Base-by-base conservation (phyloP, 2,113 vertebrate species). In the Sebastes schlegelii region DNA sequence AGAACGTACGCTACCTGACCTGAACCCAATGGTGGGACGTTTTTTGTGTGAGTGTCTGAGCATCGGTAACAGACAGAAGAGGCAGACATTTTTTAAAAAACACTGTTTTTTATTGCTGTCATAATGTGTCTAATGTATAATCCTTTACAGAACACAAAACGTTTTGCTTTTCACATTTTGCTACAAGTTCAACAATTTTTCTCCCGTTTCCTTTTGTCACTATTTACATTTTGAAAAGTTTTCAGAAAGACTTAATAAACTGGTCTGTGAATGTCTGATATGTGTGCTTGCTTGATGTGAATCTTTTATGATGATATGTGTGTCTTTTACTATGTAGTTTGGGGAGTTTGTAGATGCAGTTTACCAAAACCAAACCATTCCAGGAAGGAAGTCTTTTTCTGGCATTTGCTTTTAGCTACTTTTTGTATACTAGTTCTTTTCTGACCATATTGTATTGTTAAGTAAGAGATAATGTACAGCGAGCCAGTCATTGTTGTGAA, bases 211-310 rank as follows among this genome's bases (percentile, higher is more conserved):
- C 23, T 46, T 90, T 86, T 76, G 58, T 87, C 76, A 90, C 83
- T 95, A 95, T 96, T 94, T 95, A 95, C 94, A 95, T 90, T 91
- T 94, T 86, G n/a, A 92, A 91, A 89, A 46, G 46, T 57, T 75
- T 82, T 82, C 64, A 82, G 58, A 67, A 34, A 76, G 72, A 72
- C 49, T 67, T 54, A 87, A 87, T 60, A 55, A 88, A 84, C 85
- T 83, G 84, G 84, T 89, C 77, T 61, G 60, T 67, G 77, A 40
- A 80, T 54, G 23, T 77, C 46, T 61, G 23, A 23, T 42, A 69
- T 10, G 21, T 65, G 42, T 70, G 12, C 13, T 34, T 11, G 17
- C 34, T 11, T 55, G 19, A 21, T 42, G 57, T 51, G 54, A 8
- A 5, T 75, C 13, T 76, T 85, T 48, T 6, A 21, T 42, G 5